phyloP scores from a whole-genome alignment of 2,113 vertebrate genomes.

The Ariopsis seemanni region DNA sequence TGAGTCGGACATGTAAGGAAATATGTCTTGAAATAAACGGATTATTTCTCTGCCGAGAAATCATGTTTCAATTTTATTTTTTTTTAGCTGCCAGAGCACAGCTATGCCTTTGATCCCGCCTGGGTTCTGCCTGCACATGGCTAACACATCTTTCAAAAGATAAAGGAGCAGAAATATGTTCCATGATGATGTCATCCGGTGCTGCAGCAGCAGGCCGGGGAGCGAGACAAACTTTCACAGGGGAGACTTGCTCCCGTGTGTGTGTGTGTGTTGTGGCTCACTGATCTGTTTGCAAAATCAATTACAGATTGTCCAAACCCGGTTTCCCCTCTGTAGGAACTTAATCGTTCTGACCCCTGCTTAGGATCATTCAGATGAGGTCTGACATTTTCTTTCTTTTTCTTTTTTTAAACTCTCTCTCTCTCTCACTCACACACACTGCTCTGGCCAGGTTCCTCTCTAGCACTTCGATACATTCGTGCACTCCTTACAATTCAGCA shows the following conservation, averaged over 20 bases:
- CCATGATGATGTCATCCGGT: conserved; percentile 76
- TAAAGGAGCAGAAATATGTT: conserved; percentile 79
- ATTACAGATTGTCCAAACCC: conserved; percentile 67
- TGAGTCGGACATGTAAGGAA: conserved; percentile 67
- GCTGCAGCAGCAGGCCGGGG: conserved; percentile 62
- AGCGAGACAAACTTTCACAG: conserved; percentile 72
- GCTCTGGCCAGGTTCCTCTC: conserved; percentile 73
- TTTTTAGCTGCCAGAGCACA: conserved; percentile 65
- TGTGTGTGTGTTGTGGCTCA: conserved; percentile 61
- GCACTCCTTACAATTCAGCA: conserved; percentile 88
- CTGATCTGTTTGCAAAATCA: conserved; percentile 74
- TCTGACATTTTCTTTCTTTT: conserved; percentile 83
- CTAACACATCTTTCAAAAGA: conserved; percentile 79
- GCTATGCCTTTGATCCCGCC: conserved; percentile 73
- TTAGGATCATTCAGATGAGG: conserved; percentile 78
- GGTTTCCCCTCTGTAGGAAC: conserved; percentile 62
- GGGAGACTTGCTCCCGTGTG: conserved; percentile 48
- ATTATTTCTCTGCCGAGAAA: conserved; percentile 75
- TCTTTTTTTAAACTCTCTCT: conserved; percentile 29
- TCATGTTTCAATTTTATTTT: conserved; percentile 73
- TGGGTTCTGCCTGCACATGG: conserved; percentile 69
- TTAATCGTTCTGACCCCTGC: conserved; percentile 70
- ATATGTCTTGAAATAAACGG: conserved; percentile 75
- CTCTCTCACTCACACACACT: conserved; percentile 27
- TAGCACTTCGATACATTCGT: conserved; percentile 87